Percentiles rank a stretch among this genome's conserved stretches.
Conservation (phyloP, 2,113 vertebrate species). For the Ifrita kowaldi region DNA sequence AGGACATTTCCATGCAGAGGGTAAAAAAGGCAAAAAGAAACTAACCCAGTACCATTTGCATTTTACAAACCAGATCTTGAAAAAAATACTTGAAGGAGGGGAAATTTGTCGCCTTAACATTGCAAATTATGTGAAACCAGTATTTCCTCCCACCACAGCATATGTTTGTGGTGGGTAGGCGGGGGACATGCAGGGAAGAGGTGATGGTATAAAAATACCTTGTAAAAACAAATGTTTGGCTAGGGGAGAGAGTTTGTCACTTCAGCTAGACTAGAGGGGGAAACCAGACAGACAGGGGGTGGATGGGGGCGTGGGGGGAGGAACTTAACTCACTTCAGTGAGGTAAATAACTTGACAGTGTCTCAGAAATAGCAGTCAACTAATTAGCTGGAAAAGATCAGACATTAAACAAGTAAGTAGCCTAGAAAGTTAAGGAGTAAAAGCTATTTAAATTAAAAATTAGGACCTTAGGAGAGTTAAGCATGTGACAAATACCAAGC, state of each 20-base stretch:
- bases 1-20: not conserved
- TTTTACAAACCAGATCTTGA: not conserved
- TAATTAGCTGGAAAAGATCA: not conserved
- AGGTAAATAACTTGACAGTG: slow-evolving; percentile 31
- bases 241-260: slow-evolving; percentile 37
- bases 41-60: not conserved
- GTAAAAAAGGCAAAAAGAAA: not conserved
- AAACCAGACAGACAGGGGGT: slow-evolving; percentile 52
- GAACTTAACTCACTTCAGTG: slow-evolving; percentile 7
- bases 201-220: slow-evolving; percentile 57
- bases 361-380: slow-evolving; percentile 18
- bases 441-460: not conserved
- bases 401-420: not conserved
- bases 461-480: not conserved
- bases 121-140: slow-evolving; percentile 56
- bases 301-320: not conserved
- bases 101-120: slow-evolving; percentile 45
- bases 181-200: slow-evolving; percentile 50
- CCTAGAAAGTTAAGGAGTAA: not conserved
- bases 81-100: not conserved
- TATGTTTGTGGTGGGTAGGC: slow-evolving; percentile 44
- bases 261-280: slow-evolving; percentile 48
- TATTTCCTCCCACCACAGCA: slow-evolving; percentile 50
- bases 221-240: slow-evolving; percentile 57
- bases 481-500: not conserved